These are phyloP conservation scores for Hirtodrosophila cameraria DNA, from an alignment of 2,888 invertebrate genomes.

Conservation along the genomic window DNA sequence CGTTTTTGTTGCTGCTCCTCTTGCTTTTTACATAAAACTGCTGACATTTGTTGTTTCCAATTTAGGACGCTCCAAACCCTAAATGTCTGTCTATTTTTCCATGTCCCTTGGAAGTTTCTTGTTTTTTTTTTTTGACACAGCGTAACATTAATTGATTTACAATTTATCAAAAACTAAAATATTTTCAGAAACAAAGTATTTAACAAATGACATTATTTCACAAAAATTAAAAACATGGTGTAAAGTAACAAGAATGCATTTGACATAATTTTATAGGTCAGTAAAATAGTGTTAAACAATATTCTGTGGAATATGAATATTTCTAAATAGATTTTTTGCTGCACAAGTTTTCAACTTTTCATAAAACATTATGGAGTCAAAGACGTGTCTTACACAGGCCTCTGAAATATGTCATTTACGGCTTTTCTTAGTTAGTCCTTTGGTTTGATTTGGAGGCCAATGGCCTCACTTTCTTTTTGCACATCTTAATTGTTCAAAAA, in stretches of 20 bases:
- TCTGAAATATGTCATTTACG: too few relatives aligned
- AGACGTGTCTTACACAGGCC: too few relatives aligned
- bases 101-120: neutral
- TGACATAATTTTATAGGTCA: too few relatives aligned
- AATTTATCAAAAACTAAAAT: slow-evolving; percentile 59
- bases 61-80: slow-evolving; percentile 47
- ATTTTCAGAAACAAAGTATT: slow-evolving; percentile 35
- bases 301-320: too few relatives aligned
- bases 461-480: slow-evolving; percentile 4
- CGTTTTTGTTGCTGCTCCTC: slow-evolving; percentile 13
- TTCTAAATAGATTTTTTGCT: too few relatives aligned
- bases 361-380: too few relatives aligned
- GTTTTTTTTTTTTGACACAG: neutral
- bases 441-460: slow-evolving; percentile 17
- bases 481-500: slow-evolving; percentile 17
- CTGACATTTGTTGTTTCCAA: slow-evolving; percentile 76
- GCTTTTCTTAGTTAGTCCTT: neutral
- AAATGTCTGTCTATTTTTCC: slow-evolving; percentile 3
- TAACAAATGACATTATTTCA: too few relatives aligned
- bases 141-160: slow-evolving; percentile 63
- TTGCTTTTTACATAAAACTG: slow-evolving; percentile 63
- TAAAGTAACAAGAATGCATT: too few relatives aligned
- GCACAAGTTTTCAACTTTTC: too few relatives aligned
- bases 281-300: too few relatives aligned
- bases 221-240: too few relatives aligned